Evolutionary conservation across 2,797 vertebrate genomes (phyloP).

Genomic region (Nyctalus aviator): DNA sequence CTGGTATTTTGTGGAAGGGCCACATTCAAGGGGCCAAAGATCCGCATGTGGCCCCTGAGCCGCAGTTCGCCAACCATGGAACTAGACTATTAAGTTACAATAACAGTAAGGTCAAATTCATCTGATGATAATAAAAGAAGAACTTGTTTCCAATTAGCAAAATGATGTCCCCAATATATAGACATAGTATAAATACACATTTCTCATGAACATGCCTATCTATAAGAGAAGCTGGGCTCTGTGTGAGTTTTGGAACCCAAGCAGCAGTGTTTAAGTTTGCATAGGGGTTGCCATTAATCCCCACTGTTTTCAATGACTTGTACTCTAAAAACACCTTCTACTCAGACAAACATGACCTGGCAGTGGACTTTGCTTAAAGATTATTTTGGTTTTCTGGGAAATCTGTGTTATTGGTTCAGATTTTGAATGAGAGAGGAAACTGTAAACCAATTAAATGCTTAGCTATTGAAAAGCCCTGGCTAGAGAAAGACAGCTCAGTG

Average conservation of each 20-base stretch:
- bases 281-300: not conserved
- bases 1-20: too few species aligned
- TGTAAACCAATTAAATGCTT: not conserved
- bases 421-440: not conserved
- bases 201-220: not conserved
- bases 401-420: conserved; percentile 5
- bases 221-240: not conserved
- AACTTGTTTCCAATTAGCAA: not conserved
- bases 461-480: not conserved
- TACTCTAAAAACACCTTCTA: conserved; percentile 7
- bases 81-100: not conserved
- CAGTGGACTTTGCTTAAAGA: not conserved
- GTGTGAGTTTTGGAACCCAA: not conserved
- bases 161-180: not conserved
- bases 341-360: not conserved
- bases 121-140: not conserved
- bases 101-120: not conserved
- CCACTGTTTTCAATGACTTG: not conserved
- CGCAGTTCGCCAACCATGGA: not conserved
- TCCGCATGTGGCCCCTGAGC: too few species aligned
- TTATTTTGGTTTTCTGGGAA: conserved; percentile 48
- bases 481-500: not conserved
- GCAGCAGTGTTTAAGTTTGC: not conserved
- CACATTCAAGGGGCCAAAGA: too few species aligned
- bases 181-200: not conserved